Base-by-base conservation (phyloP, 2,888 invertebrate species). In the Drosophila sordidula region DNA sequence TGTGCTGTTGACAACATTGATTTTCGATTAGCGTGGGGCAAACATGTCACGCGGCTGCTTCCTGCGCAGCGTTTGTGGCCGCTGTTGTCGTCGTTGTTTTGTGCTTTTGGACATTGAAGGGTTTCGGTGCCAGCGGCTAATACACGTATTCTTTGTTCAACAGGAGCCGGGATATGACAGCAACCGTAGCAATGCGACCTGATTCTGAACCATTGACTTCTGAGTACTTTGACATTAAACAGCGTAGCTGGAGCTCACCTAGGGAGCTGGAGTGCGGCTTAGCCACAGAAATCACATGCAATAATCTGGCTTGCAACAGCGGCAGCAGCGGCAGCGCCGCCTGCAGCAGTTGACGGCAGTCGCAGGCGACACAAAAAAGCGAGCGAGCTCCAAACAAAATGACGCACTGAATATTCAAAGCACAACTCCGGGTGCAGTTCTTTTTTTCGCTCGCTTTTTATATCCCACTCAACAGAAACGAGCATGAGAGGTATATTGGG, bases 341-440 rank as follows among this genome's bases (percentile, higher is more conserved):
- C 47, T n/a, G 47, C 16, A 34, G 47, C 58, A 39, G 18, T 18
- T 18, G 18, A 18, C 18, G 2, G 18, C 18, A 18, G 18, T 18
- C 18, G 18, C 18, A 18, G 18, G 18, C 18, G 18, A 2, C 18
- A 2, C 2, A 18, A 52, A 50, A 39, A 49, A 56, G 34, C 42
- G 41, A 64, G 63, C 11, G 11, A 32, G 32, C 9, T 3, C 49
- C 51, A 52, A 64, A 58, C 58, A 55, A 74, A 87, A 79, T 78
- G 80, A 74, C 57, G 86, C 83, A 88, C 83, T 87, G 88, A 87
- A 84, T 82, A 84, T 84, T 84, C 88, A 84, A 87, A 80, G 75
- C 75, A 66, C 55, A 80, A 79, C 76, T 89, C 51, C 66, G 74
- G 80, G 74, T 34, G 52, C 51, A 56, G 39, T 59, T 66, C 74